These are phyloP conservation scores for Quadroppia sp. DNA, from an alignment of 2,888 invertebrate species.

Conservation along the genomic window DNA sequence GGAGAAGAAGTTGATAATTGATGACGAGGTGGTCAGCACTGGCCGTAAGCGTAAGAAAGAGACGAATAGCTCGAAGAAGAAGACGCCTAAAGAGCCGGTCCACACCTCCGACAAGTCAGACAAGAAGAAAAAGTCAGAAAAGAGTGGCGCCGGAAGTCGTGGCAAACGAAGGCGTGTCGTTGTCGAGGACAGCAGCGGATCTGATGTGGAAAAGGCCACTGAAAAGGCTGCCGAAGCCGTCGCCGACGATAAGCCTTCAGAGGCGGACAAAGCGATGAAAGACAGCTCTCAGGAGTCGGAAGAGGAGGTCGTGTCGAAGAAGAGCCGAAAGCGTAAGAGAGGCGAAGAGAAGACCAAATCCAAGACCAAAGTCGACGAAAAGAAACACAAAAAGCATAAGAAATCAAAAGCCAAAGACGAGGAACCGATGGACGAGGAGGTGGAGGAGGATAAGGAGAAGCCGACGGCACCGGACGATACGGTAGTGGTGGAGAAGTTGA, in stretches of 20 bases:
- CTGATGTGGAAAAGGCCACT: not conserved
- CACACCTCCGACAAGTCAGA: not conserved
- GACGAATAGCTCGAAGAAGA: not conserved
- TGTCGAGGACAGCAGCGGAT: not conserved
- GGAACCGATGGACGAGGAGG: not conserved
- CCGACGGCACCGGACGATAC: not conserved
- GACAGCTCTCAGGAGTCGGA: not conserved
- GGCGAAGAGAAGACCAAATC: not conserved
- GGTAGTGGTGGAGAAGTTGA: conserved; percentile 29
- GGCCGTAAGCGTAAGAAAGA: not conserved
- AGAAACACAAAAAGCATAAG: not conserved
- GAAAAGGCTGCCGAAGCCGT: not conserved
- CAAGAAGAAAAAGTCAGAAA: conserved; percentile 14
- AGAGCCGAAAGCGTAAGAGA: not conserved
- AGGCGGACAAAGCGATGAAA: not conserved
- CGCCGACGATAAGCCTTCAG: not conserved
- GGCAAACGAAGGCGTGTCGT: not conserved
- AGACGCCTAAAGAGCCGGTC: not conserved
- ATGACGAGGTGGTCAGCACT: conserved; percentile 49
- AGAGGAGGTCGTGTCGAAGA: not conserved
- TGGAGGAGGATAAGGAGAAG: not conserved
- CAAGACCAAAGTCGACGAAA: not conserved
- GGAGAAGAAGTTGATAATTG: conserved; percentile 51
- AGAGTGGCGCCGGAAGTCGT: not conserved
- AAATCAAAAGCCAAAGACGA: not conserved